Base-by-base conservation (phyloP, 2,797 vertebrate species). In the Miichthys miiuy region DNA sequence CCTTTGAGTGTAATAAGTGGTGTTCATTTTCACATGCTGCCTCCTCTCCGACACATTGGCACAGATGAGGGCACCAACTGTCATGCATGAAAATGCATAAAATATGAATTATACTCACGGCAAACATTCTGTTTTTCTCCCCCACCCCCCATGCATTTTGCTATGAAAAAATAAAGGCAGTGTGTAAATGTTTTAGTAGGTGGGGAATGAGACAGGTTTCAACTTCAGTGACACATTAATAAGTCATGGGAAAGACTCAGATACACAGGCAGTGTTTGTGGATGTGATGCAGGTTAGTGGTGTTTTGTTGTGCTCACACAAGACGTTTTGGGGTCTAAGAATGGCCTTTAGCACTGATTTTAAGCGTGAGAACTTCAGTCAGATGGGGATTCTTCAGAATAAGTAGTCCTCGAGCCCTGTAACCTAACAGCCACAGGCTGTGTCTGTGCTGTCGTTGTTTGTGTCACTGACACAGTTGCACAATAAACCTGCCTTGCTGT, bases 141-240 rank as follows among this genome's bases (percentile, higher is more conserved):
- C 3, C 23, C n/a, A n/a, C 25, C 17, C 12, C 16, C 5, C 1
- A 5, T 55, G 21, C 0, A 4, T 62, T 73, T 71, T 52, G 50
- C 34, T 20, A 1, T 51, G 60, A 62, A 62, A 61, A 54, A 56
- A 75, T 47, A 42, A 74, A 81, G 64, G 42, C 10, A 10, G 46
- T 1, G 72, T 80, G 72, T 94, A 51, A 88, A 94, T 92, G 42
- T 91, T 94, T 93, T 44, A 94, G 92, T 21, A 16, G 77, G 20
- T n/a, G 57, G n/a, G 70, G 64, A 82, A 70, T 56, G 79, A 88
- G 85, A 69, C 73, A 42, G 91, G 91, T 91, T 85, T 94, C 89
- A 85, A 83, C 69, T 93, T 85, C 84, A 42, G 72, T 64, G 8
- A 41, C 50, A 54, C 80, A 91, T 94, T 0, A 91, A 93, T 94